Evolutionary conservation across 2,797 vertebrate species (phyloP), one percentile per base, ranked within the genome.

Genomic region (Nothura maculosa): DNA sequence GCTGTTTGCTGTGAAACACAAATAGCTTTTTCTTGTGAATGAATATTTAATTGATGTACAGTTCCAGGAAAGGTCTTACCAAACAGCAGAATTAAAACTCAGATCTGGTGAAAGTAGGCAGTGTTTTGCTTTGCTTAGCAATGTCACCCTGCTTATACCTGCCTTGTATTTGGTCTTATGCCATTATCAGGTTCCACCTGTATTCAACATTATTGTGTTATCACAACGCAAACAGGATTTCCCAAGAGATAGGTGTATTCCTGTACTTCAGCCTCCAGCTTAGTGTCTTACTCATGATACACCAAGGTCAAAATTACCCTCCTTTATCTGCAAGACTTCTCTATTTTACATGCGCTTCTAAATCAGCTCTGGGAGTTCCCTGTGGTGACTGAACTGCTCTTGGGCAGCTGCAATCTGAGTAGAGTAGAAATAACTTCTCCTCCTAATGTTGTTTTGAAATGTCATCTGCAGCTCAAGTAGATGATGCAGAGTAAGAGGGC

Each of bases 231-330:
- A 97, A 97, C 64, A 95, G 92, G 89, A 91, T 96, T 92, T 96
- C 95, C 95, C 78, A 96, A 91, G 96, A 95, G 54, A 91, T 48
- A 90, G 90, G 63, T 89, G 86, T 78, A 86, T 96, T 94, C 91
- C 86, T 96, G 92, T 91, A 94, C 85, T 96, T 95, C 88, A 94
- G 79, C 88, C 84, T 95, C 92, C 55, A 79, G 73, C 68, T 70
- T 85, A 60, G 60, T 77, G 64, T 89, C 91, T 91, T 87, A 81
- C 74, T 93, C 52, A 28, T 63, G 17, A 60, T 47, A 82, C 38
- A 43, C 47, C 82, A 64, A 91, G 76, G 92, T 89, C 80, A 95
- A 85, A 94, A 84, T 92, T 87, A 77, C 27, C 32, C 21, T 89
- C 17, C 47, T 86, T 85, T 89, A 84, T 63, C 80, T 69, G 21